A percentile compares a stretch with the other conserved stretches of the same genome.
phyloP scores from a whole-genome alignment of 2,888 invertebrate genomes.

The Amphipoea oculea region DNA sequence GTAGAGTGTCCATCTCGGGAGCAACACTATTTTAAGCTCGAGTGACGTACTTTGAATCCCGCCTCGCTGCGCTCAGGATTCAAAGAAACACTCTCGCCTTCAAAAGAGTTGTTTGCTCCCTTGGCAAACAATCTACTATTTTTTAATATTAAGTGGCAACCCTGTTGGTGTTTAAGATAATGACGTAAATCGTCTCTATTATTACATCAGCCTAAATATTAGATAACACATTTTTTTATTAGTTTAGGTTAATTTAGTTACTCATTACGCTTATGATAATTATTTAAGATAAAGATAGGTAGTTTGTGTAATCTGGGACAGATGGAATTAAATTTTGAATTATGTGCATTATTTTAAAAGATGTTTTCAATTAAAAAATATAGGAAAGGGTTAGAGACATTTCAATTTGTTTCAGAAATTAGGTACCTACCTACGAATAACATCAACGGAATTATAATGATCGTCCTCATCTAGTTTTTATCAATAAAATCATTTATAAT shows the following conservation, averaged over 20 bases:
- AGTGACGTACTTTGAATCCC: too few relatives aligned
- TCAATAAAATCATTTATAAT: too few relatives aligned
- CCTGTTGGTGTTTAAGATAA: constrained; percentile 15
- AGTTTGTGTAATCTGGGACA: not conserved
- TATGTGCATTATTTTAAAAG: not conserved
- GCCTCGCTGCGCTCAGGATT: too few relatives aligned
- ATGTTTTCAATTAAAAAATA: not conserved
- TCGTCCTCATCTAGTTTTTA: too few relatives aligned
- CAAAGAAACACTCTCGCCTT: too few relatives aligned
- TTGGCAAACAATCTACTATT: not conserved
- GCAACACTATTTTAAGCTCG: too few relatives aligned
- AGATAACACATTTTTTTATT: constrained; percentile 33
- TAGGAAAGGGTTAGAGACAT: not conserved
- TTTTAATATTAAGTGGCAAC: constrained; percentile 9
- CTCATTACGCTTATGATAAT: constrained; percentile 22
- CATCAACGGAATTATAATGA: not conserved
- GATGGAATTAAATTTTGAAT: not conserved
- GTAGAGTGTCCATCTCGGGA: too few relatives aligned
- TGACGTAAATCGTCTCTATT: constrained; percentile 20
- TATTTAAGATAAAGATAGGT: constrained; percentile 18
- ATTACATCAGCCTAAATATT: constrained; percentile 48
- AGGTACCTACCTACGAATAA: too few relatives aligned
- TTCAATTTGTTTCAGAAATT: not conserved
- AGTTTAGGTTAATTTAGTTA: constrained; percentile 26
- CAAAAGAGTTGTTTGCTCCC: too few relatives aligned